Conservation (phyloP, 2,888 invertebrate species). For the Deroplatys truncata region DNA sequence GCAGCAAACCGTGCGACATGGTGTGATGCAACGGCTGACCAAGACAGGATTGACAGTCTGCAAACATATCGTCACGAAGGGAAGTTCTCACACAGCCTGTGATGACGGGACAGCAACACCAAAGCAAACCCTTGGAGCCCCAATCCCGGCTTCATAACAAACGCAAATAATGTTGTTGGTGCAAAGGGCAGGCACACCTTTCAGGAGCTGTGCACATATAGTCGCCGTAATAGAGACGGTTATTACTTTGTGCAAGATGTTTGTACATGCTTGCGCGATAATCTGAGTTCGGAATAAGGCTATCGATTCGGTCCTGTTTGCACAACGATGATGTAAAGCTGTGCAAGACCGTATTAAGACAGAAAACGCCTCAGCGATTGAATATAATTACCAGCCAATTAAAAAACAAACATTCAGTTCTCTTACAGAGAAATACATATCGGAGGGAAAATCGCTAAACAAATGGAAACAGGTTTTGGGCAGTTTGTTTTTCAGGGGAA, state of each 20-base stretch:
- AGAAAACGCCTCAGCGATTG: too few species aligned
- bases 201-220: background rate
- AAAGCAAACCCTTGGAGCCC: background rate
- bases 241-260: background rate
- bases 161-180: background rate
- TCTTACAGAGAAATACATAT: too few species aligned
- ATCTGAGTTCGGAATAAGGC: too few species aligned
- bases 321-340: too few species aligned
- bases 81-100: too few species aligned
- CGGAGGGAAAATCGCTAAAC: too few species aligned
- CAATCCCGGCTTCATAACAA: background rate
- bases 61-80: background rate
- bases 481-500: too few species aligned
- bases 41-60: background rate
- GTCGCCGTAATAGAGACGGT: background rate
- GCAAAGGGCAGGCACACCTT: background rate
- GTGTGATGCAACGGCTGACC: background rate
- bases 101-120: background rate
- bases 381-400: too few species aligned
- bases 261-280: background rate
- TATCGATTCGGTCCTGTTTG: too few species aligned
- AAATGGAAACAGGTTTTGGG: too few species aligned
- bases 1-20: background rate
- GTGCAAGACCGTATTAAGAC: too few species aligned
- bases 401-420: too few species aligned